phyloP scores from a whole-genome alignment of 2,797 vertebrate genomes.

The Ctenopoma multispine region DNA sequence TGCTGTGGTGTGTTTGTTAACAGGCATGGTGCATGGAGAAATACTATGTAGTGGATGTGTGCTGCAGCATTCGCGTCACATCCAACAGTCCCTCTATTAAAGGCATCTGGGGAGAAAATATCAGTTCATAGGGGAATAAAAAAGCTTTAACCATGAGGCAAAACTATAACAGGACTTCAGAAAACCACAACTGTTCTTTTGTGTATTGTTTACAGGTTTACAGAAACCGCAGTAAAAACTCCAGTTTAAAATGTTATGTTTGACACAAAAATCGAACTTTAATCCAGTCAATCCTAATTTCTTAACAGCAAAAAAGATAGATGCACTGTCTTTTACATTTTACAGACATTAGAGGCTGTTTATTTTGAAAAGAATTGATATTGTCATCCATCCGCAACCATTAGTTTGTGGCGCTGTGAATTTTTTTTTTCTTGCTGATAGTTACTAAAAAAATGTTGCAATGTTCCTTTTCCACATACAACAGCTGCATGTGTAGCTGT shows the following conservation, averaged over 20 bases:
- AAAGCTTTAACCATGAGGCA: background rate
- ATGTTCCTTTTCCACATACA: constrained; percentile 4
- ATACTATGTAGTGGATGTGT: constrained; percentile 28
- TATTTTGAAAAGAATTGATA: too few species aligned
- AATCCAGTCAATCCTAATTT: background rate
- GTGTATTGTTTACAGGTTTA: background rate
- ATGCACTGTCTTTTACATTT: background rate
- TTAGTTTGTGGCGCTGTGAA: background rate
- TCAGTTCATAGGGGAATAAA: background rate
- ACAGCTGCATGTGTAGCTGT: background rate
- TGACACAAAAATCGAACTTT: background rate
- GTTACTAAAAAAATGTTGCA: constrained; percentile 4
- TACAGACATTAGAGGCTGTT: background rate
- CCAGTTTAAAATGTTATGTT: background rate
- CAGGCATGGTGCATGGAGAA: constrained; percentile 42
- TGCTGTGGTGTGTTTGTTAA: constrained; percentile 52
- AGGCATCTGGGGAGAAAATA: constrained; percentile 18
- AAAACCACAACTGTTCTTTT: constrained; percentile 2
- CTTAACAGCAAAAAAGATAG: background rate
- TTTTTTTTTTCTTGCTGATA: background rate
- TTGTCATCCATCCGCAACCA: too few species aligned
- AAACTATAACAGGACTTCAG: constrained; percentile 2
- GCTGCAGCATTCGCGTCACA: constrained; percentile 16
- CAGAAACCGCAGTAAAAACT: background rate
- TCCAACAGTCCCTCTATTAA: constrained; percentile 1